A percentile compares a stretch with the other conserved stretches of the same genome.
Evolutionary conservation across 2,113 vertebrate genomes (phyloP).

Genomic region (Otis tarda): DNA sequence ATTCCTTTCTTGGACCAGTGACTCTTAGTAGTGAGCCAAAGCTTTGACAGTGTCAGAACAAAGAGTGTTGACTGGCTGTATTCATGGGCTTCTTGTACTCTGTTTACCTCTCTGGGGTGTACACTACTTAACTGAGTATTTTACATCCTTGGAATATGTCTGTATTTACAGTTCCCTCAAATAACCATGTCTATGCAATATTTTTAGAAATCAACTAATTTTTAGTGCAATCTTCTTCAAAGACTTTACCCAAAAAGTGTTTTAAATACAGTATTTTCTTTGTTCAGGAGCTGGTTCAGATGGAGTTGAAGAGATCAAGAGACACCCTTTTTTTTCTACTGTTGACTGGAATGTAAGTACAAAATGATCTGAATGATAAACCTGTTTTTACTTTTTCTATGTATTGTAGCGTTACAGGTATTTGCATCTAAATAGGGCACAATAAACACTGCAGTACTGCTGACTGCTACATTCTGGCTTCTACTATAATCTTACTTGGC

Average conservation of each 20-base stretch:
- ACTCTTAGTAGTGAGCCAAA: neutral
- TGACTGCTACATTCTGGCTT: neutral
- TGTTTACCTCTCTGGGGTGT: neutral
- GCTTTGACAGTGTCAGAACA: neutral
- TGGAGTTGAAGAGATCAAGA: constrained; percentile 98
- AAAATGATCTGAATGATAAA: neutral
- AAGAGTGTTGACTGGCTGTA: neutral
- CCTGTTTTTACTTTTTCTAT: neutral
- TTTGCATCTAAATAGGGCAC: neutral
- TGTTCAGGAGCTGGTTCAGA: constrained; percentile 89
- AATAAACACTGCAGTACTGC: neutral
- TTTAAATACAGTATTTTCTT: neutral
- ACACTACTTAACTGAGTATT: neutral
- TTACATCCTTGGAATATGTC: neutral
- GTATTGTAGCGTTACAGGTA: neutral
- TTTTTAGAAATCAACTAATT: neutral
- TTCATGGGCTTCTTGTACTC: neutral
- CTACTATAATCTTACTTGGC: neutral
- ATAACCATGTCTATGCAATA: neutral
- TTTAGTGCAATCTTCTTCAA: neutral
- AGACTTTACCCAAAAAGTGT: neutral
- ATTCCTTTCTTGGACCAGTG: neutral
- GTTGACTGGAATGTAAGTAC: constrained; percentile 98
- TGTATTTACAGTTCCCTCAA: neutral
- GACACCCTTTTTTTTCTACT: constrained; percentile 93